Evolutionary conservation across 92 coral and sea anemone genomes (phyloP), one percentile per base, ranked within the genome.

Genomic region (Epizoanthus illoricatus): DNA sequence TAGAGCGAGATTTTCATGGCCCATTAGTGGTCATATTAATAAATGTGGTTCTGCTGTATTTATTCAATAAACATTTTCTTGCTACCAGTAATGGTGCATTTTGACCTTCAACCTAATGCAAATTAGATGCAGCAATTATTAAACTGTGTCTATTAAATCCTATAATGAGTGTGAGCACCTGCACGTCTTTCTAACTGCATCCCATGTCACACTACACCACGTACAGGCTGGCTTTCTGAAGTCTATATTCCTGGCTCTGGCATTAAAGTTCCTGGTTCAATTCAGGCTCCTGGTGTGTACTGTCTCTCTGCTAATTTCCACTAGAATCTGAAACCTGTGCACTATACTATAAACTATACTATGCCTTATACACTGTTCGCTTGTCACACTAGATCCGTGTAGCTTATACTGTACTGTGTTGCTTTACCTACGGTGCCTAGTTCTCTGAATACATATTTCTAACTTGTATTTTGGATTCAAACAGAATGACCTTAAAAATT

Each of bases 261-360:
- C 97, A 90, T 93, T 86, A 93, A 93, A 93, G 97, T 93, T 88
- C 97, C 97, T 87, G 97, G 97, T 90, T 93, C 97, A 47, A 91
- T 93, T 79, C 97, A 93, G 94, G 97, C 97, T 76, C 97, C 97
- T 82, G 97, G 97, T 93, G 97, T 93, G 97, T 93, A 93, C 92
- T 86, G 72, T 61, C 69, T 74, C 65, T 84, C 63, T 69, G 74
- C 74, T 65, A 65, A 73, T 85, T 75, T 75, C 69, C 69, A 59
- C 66, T 59, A 59, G 59, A 74, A 19, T 75, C 81, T 59, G 81
- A 59, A 59, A 5, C 82, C 36, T 43, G 36, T 41, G 52, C 58
- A 15, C 49, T 61, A 11, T 9, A 52, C 56, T 52, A 11, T 19
- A 17, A 17, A 52, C 16, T 36, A 4, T 61, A 19, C 68, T 24